Evolutionary conservation across 2,113 vertebrate genomes (phyloP).

Genomic region (Melanotaenia duboulayi): DNA sequence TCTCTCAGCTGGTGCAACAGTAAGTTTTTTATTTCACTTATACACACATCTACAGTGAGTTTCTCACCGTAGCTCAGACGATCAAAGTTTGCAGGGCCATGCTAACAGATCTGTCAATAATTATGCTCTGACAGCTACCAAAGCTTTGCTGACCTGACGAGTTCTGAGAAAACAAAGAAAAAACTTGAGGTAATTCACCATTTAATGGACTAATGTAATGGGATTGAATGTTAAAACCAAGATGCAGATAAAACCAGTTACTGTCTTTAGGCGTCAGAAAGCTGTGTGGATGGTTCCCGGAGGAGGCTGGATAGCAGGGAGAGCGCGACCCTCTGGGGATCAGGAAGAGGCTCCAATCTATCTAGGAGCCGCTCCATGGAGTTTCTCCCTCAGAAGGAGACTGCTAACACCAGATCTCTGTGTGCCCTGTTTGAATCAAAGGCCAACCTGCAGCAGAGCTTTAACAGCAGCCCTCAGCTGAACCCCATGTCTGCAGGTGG

Average conservation of each 20-base stretch:
- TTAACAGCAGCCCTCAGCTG: conserved; percentile 50
- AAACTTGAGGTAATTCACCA: conserved; percentile 74
- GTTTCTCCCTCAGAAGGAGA: conserved; percentile 46
- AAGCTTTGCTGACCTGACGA: conserved; percentile 73
- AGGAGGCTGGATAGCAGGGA: conserved; percentile 34
- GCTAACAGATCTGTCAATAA: background rate
- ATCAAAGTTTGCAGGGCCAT: background rate
- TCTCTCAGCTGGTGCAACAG: conserved; percentile 86
- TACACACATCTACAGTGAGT: background rate
- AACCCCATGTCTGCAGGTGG: background rate
- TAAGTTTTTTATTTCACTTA: conserved; percentile 56
- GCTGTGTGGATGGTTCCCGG: conserved; percentile 35
- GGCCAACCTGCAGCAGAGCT: conserved; percentile 35
- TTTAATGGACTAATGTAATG: background rate
- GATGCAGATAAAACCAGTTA: background rate
- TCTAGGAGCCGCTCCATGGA: conserved; percentile 78
- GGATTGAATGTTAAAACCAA: background rate
- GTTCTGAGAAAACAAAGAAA: conserved; percentile 44
- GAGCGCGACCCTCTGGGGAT: background rate
- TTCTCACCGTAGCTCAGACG: background rate
- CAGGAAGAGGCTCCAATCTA: conserved; percentile 16
- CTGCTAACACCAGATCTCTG: conserved; percentile 55
- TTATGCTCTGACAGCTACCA: conserved; percentile 83
- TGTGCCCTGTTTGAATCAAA: conserved; percentile 80
- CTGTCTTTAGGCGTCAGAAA: conserved; percentile 47